Evolutionary conservation across 2,113 vertebrate genomes (phyloP), one percentile per base, ranked within the genome.

Genomic region (Naja naja): DNA sequence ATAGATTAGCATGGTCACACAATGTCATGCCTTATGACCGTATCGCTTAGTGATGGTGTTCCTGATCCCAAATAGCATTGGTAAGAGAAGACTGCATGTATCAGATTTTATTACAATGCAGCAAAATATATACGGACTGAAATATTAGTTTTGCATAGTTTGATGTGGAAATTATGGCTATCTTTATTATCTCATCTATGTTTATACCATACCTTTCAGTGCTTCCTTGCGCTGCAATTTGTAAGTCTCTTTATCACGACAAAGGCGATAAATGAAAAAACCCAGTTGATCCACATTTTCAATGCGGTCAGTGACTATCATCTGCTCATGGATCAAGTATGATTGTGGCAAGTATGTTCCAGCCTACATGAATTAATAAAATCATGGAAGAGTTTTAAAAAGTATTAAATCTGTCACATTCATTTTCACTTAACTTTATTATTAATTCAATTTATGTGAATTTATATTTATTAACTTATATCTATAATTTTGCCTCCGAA

Each of bases 281-380:
- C 98, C 99, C 94, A 99, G 96, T 95, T 98, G 97, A 90, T 99
- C 98, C 39, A 99, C 96, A 0, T 97, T 98, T 93, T 99, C 98
- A 97, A 99, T 98, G 81, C 98, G 98, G 96, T 99, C 99, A 0
- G 99, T 99, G 96, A 99, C 99, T 6, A 99, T 97, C 99, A 99
- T 99, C 97, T 99, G 98, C 91, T 99, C 99, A 0, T 99, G 99
- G 96, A 99, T 96, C 97, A 99, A 97, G 95, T 98, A 98, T 0
- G 99, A 99, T 97, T 99, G 99, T 18, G 99, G 99, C 98, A 99
- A 96, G 94, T 99, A 99, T 4, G 98, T 99, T 93, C 99, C 99
- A 93, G 99, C 98, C 99, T 99, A 97, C 5, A 91, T 89, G 60
- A 90, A 94, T 22, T n/a, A 60, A 87, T 90, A 93, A 3, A 93